Evolutionary conservation across 35 echinoderm and acorn worm genomes (phyloP), one percentile per base, ranked within the genome.

Genomic region (Acanthaster planci): DNA sequence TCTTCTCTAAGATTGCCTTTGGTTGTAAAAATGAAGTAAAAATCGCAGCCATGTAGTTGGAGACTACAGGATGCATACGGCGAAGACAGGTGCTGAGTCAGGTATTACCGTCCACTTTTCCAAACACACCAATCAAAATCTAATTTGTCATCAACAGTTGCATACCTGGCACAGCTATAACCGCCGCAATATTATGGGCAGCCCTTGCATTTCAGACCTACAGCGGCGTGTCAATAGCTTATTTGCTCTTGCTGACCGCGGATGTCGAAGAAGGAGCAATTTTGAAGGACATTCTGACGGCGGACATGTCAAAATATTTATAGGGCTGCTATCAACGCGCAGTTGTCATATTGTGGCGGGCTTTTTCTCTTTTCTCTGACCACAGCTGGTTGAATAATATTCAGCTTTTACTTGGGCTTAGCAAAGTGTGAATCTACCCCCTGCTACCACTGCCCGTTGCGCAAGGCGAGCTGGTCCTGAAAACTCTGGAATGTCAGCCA

Each of bases 241-340:
- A 60, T 60, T 60, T 47, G 17, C 57, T 22, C 23, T 14, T 34
- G 26, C 64, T 19, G 64, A 72, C 26, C 64, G 64, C 23, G 29
- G 64, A 72, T 5, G 34, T 2, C 14, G 29, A 31, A 68, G 8
- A 68, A 34, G 29, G 26, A 36, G 8, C 57, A 9, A 72, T 2
- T 72, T 72, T 72, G 64, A 72, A 72, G 64, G 64, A 72, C 64
- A 35, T 21, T 72, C 34, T 72, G 64, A 72, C 34, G 64, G 64
- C 64, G 26, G 15, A 72, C 64, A 72, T 72, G 64, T 72, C 64
- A 72, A 72, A 72, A 72, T 72, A 72, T 72, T 72, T 72, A 72
- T 29, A 72, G 26, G 64, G 30, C 14, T 30, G 64, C 64, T 34
- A 3, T 72, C 64, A 72, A 72, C 64, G 64, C 64, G 5, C 16